Percentiles rank a stretch among this genome's conserved stretches.
These are phyloP conservation scores for Pseudorectes ferrugineus DNA, from an alignment of 2,113 vertebrate species.

Conservation along the genomic window DNA sequence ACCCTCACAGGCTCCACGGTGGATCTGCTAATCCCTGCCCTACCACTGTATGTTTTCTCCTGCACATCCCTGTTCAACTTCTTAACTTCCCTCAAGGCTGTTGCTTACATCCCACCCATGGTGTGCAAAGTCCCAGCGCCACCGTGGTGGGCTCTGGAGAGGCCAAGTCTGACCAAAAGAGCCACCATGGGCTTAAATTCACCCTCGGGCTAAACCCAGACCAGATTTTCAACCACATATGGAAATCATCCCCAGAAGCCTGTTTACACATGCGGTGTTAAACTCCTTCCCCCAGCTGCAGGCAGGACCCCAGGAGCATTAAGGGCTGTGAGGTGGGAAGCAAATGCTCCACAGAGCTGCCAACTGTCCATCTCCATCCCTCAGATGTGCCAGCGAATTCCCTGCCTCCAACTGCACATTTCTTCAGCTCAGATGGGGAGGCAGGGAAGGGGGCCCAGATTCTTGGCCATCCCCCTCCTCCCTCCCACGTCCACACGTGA, in stretches of 20 bases:
- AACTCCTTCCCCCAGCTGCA: background rate
- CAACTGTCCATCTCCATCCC: background rate
- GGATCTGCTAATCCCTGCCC: background rate
- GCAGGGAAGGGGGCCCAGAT: accelerated
- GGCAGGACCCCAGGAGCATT: background rate
- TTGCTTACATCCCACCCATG: background rate
- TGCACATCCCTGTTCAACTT: background rate
- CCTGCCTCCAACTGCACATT: background rate
- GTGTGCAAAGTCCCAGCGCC: background rate
- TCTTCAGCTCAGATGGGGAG: background rate
- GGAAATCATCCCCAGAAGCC: background rate
- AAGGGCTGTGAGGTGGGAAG: background rate
- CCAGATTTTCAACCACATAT: background rate
- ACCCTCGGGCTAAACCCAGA: background rate
- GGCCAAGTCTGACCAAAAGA: background rate
- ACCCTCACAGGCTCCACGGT: background rate
- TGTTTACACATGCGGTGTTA: accelerated
- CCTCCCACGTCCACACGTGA: accelerated
- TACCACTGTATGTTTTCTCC: background rate
- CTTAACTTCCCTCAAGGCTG: background rate
- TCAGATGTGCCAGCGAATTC: accelerated
- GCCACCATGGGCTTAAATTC: background rate
- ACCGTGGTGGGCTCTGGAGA: accelerated
- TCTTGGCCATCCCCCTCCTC: background rate
- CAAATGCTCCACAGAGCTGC: background rate